Evolutionary conservation across 2,113 vertebrate genomes (phyloP), one percentile per base, ranked within the genome.

Genomic region (Gallinago jamesoni): DNA sequence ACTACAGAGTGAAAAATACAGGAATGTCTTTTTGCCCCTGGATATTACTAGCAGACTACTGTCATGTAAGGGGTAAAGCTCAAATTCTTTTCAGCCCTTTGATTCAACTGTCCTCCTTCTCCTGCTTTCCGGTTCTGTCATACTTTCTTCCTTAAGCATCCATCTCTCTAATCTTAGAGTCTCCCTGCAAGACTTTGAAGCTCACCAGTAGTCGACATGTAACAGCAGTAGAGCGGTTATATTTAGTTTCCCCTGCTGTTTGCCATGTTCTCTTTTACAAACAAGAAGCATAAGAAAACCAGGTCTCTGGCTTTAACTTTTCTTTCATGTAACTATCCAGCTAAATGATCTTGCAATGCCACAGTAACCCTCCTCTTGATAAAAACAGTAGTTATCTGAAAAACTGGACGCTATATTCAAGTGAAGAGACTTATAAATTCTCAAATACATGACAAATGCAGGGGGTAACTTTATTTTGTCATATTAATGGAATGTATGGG

Each of bases 231-330:
- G 16, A 63, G 33, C 52, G 50, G 81, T 78, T 96, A 84, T 94
- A 93, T 94, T 96, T 94, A 92, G 94, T 68, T 96, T 95, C 74
- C 25, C 69, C 89, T 96, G 83, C 94, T 96, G 86, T 88, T 94
- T 92, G 88, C 79, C 52, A 59, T 56, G 68, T 39, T 87, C 91
- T 84, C 69, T 95, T 79, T 93, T 52, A 92, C 70, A 96, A 89
- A 84, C 69, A 84, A 90, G 19, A 55, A 57, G 25, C 6, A 1
- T 30, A 92, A 81, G 68, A 74, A 94, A 96, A 92, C 45, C 85
- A 86, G 63, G 55, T 89, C 87, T 94, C 76, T 75, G 48, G n/a
- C 68, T 89, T 95, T 90, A 93, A 91, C 84, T 70, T 35, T 37
- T 67, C n/a, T 45, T 76, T 72, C 39, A 19, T 9, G 6, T 23